phyloP scores from a whole-genome alignment of 2,797 vertebrate genomes.

The Salarias fasciatus region DNA sequence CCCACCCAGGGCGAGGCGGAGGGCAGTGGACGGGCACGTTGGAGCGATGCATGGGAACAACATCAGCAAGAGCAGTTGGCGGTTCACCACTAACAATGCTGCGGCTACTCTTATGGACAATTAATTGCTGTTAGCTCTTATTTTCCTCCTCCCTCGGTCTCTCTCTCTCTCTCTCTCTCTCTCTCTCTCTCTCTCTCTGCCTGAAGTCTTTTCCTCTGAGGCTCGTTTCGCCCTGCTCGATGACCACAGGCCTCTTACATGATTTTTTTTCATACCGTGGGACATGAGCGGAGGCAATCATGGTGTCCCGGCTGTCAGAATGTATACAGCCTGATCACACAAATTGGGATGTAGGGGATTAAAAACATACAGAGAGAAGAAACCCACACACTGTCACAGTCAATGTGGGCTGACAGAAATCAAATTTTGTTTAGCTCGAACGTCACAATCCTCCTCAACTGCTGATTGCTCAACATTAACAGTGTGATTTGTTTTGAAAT shows the following conservation, averaged over 20 bases:
- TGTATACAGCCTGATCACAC: conserved; percentile 39
- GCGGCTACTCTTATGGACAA: conserved; percentile 81
- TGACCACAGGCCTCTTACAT: conserved; percentile 67
- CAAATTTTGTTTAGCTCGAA: conserved; percentile 23
- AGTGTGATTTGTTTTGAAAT: conserved; percentile 47
- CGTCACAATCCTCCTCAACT: conserved; percentile 14
- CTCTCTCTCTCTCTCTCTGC: conserved; percentile 34
- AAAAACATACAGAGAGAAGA: conserved; percentile 30
- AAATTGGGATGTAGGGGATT: conserved; percentile 36
- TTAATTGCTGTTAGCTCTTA: conserved; percentile 80
- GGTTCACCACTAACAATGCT: conserved; percentile 84
- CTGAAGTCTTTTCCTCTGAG: conserved; percentile 47
- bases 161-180: conserved; percentile 39
- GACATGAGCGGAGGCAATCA: conserved; percentile 65
- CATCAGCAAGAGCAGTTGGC: conserved; percentile 78
- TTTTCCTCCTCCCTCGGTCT: conserved; percentile 60
- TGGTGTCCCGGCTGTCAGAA: conserved; percentile 53
- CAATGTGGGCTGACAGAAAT: conserved; percentile 33
- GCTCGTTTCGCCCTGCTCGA: conserved; percentile 50
- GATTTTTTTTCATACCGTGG: conserved; percentile 56
- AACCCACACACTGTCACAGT: conserved; percentile 7
- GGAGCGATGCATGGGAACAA: conserved; percentile 80
- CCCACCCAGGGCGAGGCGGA: conserved; percentile 69
- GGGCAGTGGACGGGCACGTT: conserved; percentile 68
- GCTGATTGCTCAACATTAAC: conserved; percentile 45